Evolutionary conservation across 2,113 vertebrate species (phyloP).

Genomic region (Lamprotornis superbus): DNA sequence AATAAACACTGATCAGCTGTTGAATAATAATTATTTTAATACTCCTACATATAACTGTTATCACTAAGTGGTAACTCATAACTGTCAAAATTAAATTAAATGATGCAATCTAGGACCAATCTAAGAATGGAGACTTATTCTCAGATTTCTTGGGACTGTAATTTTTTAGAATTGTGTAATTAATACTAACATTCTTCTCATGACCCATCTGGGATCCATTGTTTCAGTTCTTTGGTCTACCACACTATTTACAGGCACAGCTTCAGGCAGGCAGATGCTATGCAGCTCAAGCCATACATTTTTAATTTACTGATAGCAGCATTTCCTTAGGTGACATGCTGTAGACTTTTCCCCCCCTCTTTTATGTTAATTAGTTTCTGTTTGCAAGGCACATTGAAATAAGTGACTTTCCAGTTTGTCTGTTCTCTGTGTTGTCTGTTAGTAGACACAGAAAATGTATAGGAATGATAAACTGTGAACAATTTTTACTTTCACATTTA

Average conservation of each 20-base stretch:
- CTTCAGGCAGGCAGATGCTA: slow-evolving; percentile 20
- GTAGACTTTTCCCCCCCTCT: not conserved
- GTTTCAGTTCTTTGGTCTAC: not conserved
- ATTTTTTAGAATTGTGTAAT: not conserved
- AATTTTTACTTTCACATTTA: not conserved
- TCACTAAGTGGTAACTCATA: not conserved
- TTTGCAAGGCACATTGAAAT: not conserved
- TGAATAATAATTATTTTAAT: not conserved
- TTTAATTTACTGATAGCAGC: slow-evolving; percentile 23
- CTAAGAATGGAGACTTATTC: not conserved
- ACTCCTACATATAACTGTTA: not conserved
- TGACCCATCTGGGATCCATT: not conserved
- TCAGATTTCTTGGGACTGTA: not conserved
- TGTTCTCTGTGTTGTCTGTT: not conserved
- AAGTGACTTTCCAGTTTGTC: not conserved
- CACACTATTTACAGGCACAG: not conserved
- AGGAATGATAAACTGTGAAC: not conserved
- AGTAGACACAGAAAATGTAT: not conserved
- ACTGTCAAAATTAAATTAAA: not conserved
- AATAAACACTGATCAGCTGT: not conserved
- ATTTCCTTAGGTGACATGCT: not conserved
- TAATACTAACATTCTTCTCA: slow-evolving; percentile 1
- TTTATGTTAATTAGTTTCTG: not conserved
- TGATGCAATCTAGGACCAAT: not conserved
- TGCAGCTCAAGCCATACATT: slow-evolving; percentile 13